Conservation (phyloP, 2,888 invertebrate genomes). For the Slavum lentiscoides region DNA sequence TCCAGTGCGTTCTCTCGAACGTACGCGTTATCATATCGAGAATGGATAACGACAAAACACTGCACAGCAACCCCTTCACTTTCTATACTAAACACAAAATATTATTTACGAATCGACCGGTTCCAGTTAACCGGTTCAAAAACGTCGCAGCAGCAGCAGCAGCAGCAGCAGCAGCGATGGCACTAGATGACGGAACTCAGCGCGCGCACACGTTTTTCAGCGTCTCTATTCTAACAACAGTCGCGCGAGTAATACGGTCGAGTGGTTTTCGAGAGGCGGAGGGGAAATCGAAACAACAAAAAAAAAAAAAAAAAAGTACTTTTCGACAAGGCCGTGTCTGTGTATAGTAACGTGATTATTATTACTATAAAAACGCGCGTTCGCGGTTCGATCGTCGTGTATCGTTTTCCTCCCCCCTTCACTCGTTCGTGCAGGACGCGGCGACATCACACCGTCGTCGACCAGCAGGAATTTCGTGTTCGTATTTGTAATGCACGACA, state of each 20-base stretch:
- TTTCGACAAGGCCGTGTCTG: too few species aligned
- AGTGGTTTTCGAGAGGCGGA: slow-evolving; percentile 6
- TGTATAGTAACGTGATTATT: too few species aligned
- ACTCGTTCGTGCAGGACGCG: background rate
- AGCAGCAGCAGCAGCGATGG: background rate
- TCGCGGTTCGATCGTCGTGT: slow-evolving; percentile 9
- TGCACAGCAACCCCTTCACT: slow-evolving; percentile 24
- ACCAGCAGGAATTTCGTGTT: slow-evolving; percentile 24
- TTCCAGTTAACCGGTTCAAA: slow-evolving; percentile 34
- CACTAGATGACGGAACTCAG: slow-evolving; percentile 7
- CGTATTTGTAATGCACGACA: slow-evolving; percentile 45
- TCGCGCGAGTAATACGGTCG: slow-evolving; percentile 8
- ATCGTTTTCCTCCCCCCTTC: background rate
- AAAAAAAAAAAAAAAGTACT: too few species aligned
- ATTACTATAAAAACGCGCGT: background rate
- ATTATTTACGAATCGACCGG: background rate
- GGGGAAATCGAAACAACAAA: too few species aligned
- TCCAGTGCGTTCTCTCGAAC: background rate
- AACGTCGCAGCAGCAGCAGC: background rate
- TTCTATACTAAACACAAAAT: slow-evolving; percentile 25
- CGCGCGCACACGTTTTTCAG: background rate
- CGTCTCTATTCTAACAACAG: background rate
- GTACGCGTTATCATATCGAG: slow-evolving; percentile 3
- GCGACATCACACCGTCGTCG: background rate
- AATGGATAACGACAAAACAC: background rate